Percentiles rank a stretch among this genome's conserved stretches.
Conservation (phyloP, 2,797 vertebrate species). For the Brachyrhaphis roseni region DNA sequence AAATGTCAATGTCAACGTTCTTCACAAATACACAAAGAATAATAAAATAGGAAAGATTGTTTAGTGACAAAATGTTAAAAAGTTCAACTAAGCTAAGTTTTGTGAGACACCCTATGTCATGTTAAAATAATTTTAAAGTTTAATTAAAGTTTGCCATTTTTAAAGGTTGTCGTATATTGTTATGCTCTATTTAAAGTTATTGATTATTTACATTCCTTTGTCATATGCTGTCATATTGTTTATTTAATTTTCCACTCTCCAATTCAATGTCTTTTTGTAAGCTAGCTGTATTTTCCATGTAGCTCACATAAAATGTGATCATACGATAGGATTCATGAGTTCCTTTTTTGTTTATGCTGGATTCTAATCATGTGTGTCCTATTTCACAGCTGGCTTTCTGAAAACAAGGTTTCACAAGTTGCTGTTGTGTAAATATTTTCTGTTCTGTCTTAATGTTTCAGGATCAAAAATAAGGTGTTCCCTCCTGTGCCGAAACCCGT, state of each 20-base stretch:
- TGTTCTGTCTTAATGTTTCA: conserved; percentile 23
- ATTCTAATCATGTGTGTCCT: not conserved
- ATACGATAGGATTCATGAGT: too few species aligned
- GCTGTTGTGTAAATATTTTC: conserved; percentile 1
- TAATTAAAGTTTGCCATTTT: too few species aligned
- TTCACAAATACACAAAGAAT: not conserved
- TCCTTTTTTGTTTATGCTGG: not conserved
- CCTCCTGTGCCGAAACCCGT: conserved; percentile 71
- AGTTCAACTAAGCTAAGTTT: not conserved
- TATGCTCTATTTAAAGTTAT: not conserved
- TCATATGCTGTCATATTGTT: too few species aligned
- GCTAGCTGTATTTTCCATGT: not conserved
- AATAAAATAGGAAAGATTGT: not conserved
- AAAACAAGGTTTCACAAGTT: not conserved
- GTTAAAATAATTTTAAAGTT: too few species aligned
- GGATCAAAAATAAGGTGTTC: conserved; percentile 59
- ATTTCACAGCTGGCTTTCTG: not conserved
- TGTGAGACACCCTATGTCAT: not conserved
- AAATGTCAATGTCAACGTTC: not conserved
- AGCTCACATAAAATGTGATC: not conserved
- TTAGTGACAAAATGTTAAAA: not conserved
- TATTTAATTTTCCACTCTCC: not conserved
- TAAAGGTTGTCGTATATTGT: not conserved
- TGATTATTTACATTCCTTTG: not conserved
- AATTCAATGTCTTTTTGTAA: not conserved